Evolutionary conservation across 2,888 invertebrate species (phyloP).

Genomic region (Cheilosia vulpina): DNA sequence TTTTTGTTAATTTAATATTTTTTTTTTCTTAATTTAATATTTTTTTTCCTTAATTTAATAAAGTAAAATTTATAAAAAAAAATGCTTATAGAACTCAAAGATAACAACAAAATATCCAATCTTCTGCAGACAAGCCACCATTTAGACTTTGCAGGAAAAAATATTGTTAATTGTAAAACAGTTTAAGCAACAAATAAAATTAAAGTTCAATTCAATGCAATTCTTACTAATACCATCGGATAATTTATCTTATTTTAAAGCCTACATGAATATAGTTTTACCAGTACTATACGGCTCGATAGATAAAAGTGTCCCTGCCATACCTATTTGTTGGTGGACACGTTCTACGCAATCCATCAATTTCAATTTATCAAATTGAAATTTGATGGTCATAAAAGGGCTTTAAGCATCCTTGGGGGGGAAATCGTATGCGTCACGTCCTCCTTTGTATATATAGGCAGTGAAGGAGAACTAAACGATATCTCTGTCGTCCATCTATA

Average conservation of each 20-base stretch:
- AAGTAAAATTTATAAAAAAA: too few relatives aligned
- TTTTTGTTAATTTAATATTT: too few relatives aligned
- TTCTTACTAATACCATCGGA: conserved; percentile 19
- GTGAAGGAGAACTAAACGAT: conserved; percentile 29
- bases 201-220: too few relatives aligned
- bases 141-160: too few relatives aligned
- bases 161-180: too few relatives aligned
- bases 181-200: too few relatives aligned
- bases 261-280: neutral
- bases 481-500: conserved; percentile 20
- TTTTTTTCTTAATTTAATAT: too few relatives aligned
- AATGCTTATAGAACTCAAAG: too few relatives aligned
- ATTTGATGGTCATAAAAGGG: conserved; percentile 41
- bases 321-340: neutral
- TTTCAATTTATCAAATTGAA: conserved; percentile 48
- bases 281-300: neutral
- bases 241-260: conserved; percentile 24
- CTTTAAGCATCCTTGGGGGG: conserved; percentile 15
- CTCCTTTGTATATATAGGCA: conserved; percentile 7
- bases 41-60: too few relatives aligned
- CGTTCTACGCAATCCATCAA: conserved; percentile 45
- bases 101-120: too few relatives aligned
- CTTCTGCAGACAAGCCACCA: too few relatives aligned
- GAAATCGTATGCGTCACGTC: conserved; percentile 27
- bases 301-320: neutral